These are phyloP conservation scores for Chromoteleia sp. DNA, from an alignment of 2,888 invertebrate species.

Conservation along the genomic window DNA sequence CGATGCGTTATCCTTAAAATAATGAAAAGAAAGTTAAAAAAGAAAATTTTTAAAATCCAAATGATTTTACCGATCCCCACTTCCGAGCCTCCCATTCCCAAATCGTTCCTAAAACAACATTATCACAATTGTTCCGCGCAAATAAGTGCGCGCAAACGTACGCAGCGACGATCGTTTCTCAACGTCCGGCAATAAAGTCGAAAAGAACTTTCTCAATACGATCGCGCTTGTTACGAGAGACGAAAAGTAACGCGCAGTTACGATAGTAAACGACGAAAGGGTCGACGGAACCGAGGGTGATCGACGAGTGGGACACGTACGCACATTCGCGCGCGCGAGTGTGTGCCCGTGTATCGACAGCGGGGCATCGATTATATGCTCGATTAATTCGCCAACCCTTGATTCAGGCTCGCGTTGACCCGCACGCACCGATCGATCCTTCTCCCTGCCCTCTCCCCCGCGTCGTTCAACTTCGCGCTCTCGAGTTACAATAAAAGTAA, in stretches of 20 bases:
- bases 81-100: neutral
- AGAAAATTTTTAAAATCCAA: too few relatives aligned
- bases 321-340: conserved; percentile 64
- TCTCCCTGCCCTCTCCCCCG: conserved; percentile 58
- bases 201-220: conserved; percentile 60
- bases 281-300: conserved; percentile 73
- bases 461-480: conserved; percentile 68
- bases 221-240: conserved; percentile 72
- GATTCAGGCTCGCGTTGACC: conserved; percentile 71
- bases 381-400: conserved; percentile 83
- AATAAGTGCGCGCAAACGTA: conserved; percentile 21
- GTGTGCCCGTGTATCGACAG: conserved; percentile 77
- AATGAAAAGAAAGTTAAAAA: too few relatives aligned
- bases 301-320: conserved; percentile 76
- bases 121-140: conserved; percentile 42
- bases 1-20: too few relatives aligned
- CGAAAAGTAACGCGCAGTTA: conserved; percentile 79
- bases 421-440: conserved; percentile 71
- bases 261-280: conserved; percentile 77
- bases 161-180: conserved; percentile 37
- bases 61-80: too few relatives aligned
- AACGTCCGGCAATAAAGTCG: conserved; percentile 51
- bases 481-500: conserved; percentile 70
- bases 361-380: conserved; percentile 84
- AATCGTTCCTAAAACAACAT: conserved; percentile 18